These are phyloP conservation scores for Catocala fraxini DNA, from an alignment of 2,888 invertebrate genomes.

Conservation along the genomic window DNA sequence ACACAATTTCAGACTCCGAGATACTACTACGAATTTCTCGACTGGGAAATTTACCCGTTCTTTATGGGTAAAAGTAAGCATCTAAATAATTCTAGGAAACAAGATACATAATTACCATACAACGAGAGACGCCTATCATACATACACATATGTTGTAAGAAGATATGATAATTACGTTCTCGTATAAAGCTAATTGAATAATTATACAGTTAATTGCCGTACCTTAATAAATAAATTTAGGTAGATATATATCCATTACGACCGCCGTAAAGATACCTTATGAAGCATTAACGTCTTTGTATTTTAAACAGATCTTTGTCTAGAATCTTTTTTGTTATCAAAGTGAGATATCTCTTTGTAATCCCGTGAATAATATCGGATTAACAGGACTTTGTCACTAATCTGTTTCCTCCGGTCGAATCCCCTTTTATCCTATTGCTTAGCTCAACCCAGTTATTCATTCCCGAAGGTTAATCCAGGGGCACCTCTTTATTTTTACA, in stretches of 20 bases:
- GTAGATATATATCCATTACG: slow-evolving; percentile 12
- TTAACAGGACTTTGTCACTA: slow-evolving; percentile 71
- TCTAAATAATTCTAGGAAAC: too few relatives aligned
- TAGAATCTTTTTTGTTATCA: slow-evolving; percentile 67
- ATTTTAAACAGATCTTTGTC: slow-evolving; percentile 64
- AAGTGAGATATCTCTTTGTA: slow-evolving; percentile 78
- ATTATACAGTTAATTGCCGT: too few relatives aligned
- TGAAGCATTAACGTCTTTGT: slow-evolving; percentile 45
- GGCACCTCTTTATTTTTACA: slow-evolving; percentile 32
- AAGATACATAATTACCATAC: too few relatives aligned
- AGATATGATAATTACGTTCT: too few relatives aligned
- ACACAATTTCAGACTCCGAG: too few relatives aligned
- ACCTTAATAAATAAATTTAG: not conserved
- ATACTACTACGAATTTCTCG: too few relatives aligned
- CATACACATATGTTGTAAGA: too few relatives aligned
- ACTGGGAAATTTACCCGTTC: too few relatives aligned
- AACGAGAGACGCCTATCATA: too few relatives aligned
- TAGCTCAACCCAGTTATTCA: slow-evolving; percentile 48
- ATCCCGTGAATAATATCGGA: slow-evolving; percentile 77
- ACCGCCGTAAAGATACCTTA: slow-evolving; percentile 49
- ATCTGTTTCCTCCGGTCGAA: slow-evolving; percentile 68
- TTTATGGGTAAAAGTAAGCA: too few relatives aligned
- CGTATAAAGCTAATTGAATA: too few relatives aligned
- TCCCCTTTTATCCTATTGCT: slow-evolving; percentile 68
- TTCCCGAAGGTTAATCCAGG: slow-evolving; percentile 57